Conservation (phyloP, 1,140 invertebrate genomes). For the Formica exsecta region DNA sequence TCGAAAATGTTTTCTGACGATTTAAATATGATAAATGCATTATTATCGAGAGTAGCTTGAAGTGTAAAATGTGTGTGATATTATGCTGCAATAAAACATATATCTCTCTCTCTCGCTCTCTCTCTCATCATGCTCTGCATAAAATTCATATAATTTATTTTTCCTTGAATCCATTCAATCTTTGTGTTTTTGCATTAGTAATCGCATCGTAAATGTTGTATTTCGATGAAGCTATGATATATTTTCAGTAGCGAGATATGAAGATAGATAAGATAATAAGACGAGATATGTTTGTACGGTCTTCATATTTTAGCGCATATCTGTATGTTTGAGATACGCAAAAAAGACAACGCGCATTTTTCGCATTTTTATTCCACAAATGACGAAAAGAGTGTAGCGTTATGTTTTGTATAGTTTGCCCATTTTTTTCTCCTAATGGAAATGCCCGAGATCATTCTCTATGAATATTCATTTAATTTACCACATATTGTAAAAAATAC, state of each 20-base stretch:
- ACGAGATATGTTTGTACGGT: not conserved
- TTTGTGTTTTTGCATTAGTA: not conserved
- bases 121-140: not conserved
- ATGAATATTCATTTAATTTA: too few relatives aligned
- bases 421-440: too few relatives aligned
- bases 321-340: not conserved
- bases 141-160: not conserved
- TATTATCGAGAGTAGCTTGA: not conserved
- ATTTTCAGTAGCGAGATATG: not conserved
- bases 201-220: not conserved
- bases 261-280: constrained; percentile 26
- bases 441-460: too few relatives aligned
- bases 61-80: not conserved
- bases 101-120: not conserved
- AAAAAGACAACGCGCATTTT: not conserved
- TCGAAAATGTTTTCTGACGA: not conserved
- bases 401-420: not conserved
- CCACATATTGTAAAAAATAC: too few relatives aligned
- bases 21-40: not conserved
- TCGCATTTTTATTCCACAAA: not conserved
- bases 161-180: not conserved
- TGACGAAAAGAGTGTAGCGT: not conserved
- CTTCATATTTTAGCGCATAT: not conserved
- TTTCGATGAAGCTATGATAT: not conserved
- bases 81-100: not conserved